phyloP scores from a whole-genome alignment of 2,113 vertebrate species.

The Melanerpes formicivorus region DNA sequence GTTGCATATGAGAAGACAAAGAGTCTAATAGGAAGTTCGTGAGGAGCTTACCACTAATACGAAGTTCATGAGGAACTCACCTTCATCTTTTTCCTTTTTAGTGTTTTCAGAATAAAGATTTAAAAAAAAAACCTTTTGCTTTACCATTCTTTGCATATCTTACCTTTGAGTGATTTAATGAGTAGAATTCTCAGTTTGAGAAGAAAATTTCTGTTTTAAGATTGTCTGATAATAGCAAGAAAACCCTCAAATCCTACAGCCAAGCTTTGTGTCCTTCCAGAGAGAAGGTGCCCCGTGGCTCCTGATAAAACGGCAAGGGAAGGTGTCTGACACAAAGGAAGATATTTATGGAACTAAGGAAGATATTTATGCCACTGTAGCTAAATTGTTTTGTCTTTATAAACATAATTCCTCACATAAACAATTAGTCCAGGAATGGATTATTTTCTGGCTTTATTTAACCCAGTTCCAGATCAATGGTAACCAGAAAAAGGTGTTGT shows the following conservation, averaged over 20 bases:
- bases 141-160: not conserved
- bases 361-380: not conserved
- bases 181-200: not conserved
- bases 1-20: constrained; percentile 11
- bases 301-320: not conserved
- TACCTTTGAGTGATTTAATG: not conserved
- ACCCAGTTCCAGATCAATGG: not conserved
- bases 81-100: not conserved
- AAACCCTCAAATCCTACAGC: not conserved
- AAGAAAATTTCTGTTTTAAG: not conserved
- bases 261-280: not conserved
- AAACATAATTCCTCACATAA: not conserved
- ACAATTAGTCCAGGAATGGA: not conserved
- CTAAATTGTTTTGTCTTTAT: not conserved
- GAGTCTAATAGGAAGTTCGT: constrained; percentile 21
- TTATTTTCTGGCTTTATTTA: not conserved
- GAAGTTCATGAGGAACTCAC: not conserved
- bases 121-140: not conserved
- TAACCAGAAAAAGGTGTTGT: not conserved
- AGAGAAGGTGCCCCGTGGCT: not conserved
- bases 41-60: not conserved
- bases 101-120: not conserved
- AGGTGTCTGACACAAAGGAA: not conserved
- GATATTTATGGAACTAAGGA: not conserved
- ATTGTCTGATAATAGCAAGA: not conserved